Percentiles rank a stretch among this genome's conserved stretches.
Evolutionary conservation across 2,888 invertebrate genomes (phyloP).

Genomic region (Desoria tigrina): DNA sequence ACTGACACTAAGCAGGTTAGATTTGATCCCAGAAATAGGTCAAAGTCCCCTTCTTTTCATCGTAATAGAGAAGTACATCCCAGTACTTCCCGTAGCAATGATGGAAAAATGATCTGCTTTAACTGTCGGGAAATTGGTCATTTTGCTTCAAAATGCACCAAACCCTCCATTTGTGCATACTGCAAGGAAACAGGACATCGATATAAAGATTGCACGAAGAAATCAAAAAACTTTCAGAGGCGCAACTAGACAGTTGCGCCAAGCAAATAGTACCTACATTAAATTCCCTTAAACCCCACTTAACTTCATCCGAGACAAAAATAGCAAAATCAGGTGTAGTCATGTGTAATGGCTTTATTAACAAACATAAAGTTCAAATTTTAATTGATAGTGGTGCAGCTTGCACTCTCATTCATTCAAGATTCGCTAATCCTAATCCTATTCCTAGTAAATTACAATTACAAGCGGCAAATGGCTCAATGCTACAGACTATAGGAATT

Average conservation of each 20-base stretch:
- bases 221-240: background rate
- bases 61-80: too few species aligned
- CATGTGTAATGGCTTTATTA: background rate
- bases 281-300: too few species aligned
- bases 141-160: too few species aligned
- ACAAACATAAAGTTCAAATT: background rate
- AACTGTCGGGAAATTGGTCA: too few species aligned
- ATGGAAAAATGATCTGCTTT: too few species aligned
- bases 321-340: background rate
- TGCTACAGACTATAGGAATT: background rate
- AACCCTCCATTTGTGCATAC: background rate
- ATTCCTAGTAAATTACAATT: background rate
- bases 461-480: background rate
- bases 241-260: too few species aligned
- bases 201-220: background rate
- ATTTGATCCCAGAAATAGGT: too few species aligned
- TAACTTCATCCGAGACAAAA: too few species aligned
- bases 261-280: too few species aligned
- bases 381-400: background rate
- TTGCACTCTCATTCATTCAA: background rate
- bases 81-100: background rate
- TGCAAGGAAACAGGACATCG: background rate
- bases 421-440: background rate
- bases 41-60: too few species aligned
- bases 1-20: too few species aligned